A percentile compares a stretch with the other conserved stretches of the same genome.
These are phyloP conservation scores for Macrosteles quadrilineatus DNA, from an alignment of 1,140 invertebrate species.

Conservation along the genomic window DNA sequence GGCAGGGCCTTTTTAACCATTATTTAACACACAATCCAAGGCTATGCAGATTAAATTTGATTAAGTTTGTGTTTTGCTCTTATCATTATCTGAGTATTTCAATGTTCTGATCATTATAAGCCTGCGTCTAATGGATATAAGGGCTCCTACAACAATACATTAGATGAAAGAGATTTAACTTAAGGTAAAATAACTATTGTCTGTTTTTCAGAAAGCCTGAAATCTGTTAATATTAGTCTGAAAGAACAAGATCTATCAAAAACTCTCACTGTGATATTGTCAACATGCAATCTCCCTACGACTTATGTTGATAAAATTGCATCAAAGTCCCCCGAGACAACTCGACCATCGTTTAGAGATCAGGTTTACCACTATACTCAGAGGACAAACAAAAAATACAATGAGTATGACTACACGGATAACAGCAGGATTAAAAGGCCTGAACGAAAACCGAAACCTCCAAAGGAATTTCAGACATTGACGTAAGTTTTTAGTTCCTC, in stretches of 20 bases:
- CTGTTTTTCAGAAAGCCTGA: constrained; percentile 64
- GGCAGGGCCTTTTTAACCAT: too few relatives aligned
- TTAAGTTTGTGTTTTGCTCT: too few relatives aligned
- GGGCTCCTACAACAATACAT: too few relatives aligned
- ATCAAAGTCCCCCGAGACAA: constrained; percentile 27
- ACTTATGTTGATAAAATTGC: constrained; percentile 76
- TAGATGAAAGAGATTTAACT: too few relatives aligned
- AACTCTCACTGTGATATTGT: constrained; percentile 75
- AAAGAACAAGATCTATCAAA: constrained; percentile 66
- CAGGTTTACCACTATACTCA: constrained; percentile 24
- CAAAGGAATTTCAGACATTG: constrained; percentile 1
- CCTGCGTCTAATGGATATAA: too few relatives aligned
- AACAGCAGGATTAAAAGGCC: constrained; percentile 27
- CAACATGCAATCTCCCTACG: constrained; percentile 79
- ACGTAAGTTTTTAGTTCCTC: too few relatives aligned
- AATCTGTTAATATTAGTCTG: constrained; percentile 70
- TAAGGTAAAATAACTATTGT: too few relatives aligned
- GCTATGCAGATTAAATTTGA: too few relatives aligned
- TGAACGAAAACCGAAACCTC: not conserved
- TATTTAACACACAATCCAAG: too few relatives aligned
- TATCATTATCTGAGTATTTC: too few relatives aligned
- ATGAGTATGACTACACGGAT: constrained; percentile 24
- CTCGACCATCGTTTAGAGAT: constrained; percentile 11
- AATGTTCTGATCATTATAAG: too few relatives aligned
- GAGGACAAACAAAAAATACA: not conserved